Evolutionary conservation across 2,888 invertebrate species (phyloP), one percentile per base, ranked within the genome.

Genomic region (Drosophila peninsularis): DNA sequence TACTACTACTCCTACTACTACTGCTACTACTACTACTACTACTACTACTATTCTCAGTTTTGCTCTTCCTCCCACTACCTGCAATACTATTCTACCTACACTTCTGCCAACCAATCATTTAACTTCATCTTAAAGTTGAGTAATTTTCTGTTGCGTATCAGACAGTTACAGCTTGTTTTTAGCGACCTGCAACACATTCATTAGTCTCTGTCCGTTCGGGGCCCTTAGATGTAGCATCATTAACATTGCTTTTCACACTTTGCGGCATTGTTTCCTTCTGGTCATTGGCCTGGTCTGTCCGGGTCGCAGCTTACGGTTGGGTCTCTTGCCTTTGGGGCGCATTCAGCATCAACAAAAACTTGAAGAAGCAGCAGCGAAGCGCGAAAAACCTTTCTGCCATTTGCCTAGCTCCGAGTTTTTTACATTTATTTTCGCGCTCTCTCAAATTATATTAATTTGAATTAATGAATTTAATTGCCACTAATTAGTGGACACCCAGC

Each of bases 401-500:
- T 62, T 50, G 54, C 21, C 60, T 44, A 62, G 50, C 13, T 71
- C 70, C 67, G 61, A 84, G 82, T 73, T 74, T 77, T 82, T 34
- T 50, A 32, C 9, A 5, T 37, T 34, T 50, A 6, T n/a, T 17
- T 21, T 21, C 34, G 13, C 49, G 19, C 50, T 50, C 36, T 36
- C 52, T 84, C 67, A 66, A 79, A 87, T 85, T 81, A 87, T 87
- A 77, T 89, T 89, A 87, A 81, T 89, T 87, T 81, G 75, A 87
- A 85, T 85, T 85, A 85, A 85, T 85, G 87, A 89, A 72, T 81
- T 84, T 89, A 85, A 85, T 89, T 89, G 85, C 78, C 36, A 65
- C 72, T 81, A 85, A 85, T 85, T 85, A 85, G 88, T 79, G 66
- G 67, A 62, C 74, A 71, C 67, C 60, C 76, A 52, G 65, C 56